These are phyloP conservation scores for Limonius californicus DNA, from an alignment of 1,140 invertebrate species.

Conservation along the genomic window DNA sequence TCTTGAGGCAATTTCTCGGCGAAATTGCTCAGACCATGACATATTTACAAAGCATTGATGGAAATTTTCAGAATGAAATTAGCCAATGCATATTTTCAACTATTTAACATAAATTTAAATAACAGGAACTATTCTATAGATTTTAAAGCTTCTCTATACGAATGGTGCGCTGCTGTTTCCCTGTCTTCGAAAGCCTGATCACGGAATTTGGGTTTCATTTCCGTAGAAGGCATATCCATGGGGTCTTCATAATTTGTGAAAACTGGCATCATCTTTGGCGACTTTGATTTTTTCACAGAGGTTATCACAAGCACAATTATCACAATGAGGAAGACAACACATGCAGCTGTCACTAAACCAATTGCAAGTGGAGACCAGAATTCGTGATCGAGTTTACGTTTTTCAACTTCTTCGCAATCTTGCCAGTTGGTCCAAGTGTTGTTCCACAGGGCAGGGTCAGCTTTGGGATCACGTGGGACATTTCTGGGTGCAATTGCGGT, in stretches of 20 bases:
- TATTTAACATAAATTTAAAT: not conserved
- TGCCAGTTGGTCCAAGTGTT: constrained; percentile 57
- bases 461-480: constrained; percentile 50
- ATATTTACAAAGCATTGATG: not conserved
- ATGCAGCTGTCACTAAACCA: constrained; percentile 33
- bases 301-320: constrained; percentile 18
- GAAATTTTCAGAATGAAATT: not conserved
- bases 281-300: not conserved
- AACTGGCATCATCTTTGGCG: not conserved
- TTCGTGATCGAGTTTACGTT: constrained; percentile 22
- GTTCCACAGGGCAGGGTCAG: constrained; percentile 55
- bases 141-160: constrained; percentile 14
- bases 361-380: constrained; percentile 32
- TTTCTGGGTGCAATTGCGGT: constrained; percentile 54
- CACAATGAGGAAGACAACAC: constrained; percentile 30
- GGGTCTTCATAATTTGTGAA: constrained; percentile 1
- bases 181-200: not conserved
- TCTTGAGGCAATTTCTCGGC: too few species aligned
- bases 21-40: too few species aligned
- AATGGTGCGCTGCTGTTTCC: not conserved
- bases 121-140: constrained; percentile 9
- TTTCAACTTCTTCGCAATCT: constrained; percentile 42
- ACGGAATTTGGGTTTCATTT: not conserved
- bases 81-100: not conserved
- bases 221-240: not conserved